A percentile compares a stretch with the other conserved stretches of the same genome.
These are phyloP conservation scores for Silurus aristotelis DNA, from an alignment of 2,797 vertebrate species.

Conservation along the genomic window DNA sequence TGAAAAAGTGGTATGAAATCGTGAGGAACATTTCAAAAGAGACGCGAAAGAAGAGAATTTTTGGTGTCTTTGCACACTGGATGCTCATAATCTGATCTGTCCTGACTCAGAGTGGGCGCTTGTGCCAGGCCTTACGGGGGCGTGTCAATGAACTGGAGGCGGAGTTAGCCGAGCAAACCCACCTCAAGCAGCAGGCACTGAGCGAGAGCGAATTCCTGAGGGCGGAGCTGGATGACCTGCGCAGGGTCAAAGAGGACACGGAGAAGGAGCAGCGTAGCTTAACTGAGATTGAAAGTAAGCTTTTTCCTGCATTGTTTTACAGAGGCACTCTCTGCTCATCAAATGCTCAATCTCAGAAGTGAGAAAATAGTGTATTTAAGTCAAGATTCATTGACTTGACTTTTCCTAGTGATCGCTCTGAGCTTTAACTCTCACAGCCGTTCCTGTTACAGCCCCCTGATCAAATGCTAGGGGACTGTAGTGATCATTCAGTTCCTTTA, in stretches of 20 bases:
- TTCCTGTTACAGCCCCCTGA: neutral
- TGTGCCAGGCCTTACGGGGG: constrained; percentile 86
- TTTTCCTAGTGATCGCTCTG: neutral
- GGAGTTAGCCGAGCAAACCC: constrained; percentile 92
- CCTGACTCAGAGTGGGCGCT: constrained; percentile 78
- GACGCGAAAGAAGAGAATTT: too few species aligned
- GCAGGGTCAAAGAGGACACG: constrained; percentile 87
- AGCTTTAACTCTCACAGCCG: neutral
- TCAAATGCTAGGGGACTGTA: neutral
- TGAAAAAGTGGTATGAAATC: neutral
- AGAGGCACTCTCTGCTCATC: neutral
- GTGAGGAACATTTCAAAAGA: neutral
- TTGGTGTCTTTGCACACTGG: neutral
- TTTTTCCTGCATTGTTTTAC: neutral
- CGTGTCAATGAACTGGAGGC: constrained; percentile 90
- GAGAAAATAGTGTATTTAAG: neutral
- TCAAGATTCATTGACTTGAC: neutral
- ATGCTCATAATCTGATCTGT: neutral
- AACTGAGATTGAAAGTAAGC: constrained; percentile 93
- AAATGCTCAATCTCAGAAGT: neutral
- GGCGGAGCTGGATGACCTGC: constrained; percentile 91
- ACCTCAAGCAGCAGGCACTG: constrained; percentile 89
- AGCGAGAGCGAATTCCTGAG: constrained; percentile 93
- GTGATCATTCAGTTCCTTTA: neutral
- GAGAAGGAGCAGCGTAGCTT: constrained; percentile 95